Percentiles rank a stretch among this genome's conserved stretches.
These are phyloP conservation scores for Microhierax caerulescens DNA, from an alignment of 2,797 vertebrate genomes.

Conservation along the genomic window DNA sequence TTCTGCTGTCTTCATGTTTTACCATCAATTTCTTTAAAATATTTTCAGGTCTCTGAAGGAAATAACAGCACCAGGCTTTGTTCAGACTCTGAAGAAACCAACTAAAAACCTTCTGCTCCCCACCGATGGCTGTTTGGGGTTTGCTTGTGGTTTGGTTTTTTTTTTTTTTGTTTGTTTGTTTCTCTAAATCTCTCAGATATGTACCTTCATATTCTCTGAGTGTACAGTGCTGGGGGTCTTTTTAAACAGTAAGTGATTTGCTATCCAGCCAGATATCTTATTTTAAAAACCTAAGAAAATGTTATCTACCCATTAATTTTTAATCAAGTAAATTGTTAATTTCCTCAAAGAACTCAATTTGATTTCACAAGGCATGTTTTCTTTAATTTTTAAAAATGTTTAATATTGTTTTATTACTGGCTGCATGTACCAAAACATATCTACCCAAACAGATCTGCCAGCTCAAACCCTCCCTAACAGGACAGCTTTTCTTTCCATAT, in stretches of 20 bases:
- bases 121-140: not conserved
- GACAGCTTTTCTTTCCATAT: not conserved
- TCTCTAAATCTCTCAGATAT: not conserved
- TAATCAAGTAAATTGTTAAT: not conserved
- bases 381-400: not conserved
- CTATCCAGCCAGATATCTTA: not conserved
- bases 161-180: not conserved
- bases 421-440: fast-evolving
- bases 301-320: not conserved
- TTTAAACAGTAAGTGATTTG: not conserved
- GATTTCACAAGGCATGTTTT: not conserved
- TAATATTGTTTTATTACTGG: not conserved
- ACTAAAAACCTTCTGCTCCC: not conserved
- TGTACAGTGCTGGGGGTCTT: not conserved
- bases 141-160: not conserved
- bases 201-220: not conserved
- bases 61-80: not conserved
- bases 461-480: not conserved
- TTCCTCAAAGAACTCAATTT: not conserved
- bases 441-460: not conserved
- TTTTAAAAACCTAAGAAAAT: not conserved
- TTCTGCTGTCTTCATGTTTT: not conserved
- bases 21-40: not conserved
- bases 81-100: not conserved
- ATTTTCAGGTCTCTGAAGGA: not conserved